Evolutionary conservation across 2,113 vertebrate species (phyloP), one percentile per base, ranked within the genome.

Genomic region (Gallinago paraguaiae): DNA sequence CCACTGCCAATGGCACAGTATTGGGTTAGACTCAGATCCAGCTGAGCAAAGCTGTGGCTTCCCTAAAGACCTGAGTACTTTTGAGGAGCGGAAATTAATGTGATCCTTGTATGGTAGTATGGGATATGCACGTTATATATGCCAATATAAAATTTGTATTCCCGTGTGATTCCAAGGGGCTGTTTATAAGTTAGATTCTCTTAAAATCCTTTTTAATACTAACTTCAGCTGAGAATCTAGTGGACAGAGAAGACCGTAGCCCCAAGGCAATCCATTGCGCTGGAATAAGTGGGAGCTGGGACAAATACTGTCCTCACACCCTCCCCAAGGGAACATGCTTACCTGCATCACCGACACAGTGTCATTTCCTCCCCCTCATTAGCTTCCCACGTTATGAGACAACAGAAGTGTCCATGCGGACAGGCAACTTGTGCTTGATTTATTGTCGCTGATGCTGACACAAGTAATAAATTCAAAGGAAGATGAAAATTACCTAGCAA

Each of bases 401-500:
- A 93, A 92, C 57, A 95, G 86, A 82, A 92, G n/a, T 71, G 83
- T 80, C 78, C 64, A 57, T 60, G 72, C 14, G 0, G 79, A 93
- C 70, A 86, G 60, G 63, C 78, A 93, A 37, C 85, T 92, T 95
- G 71, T 94, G 71, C 74, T 92, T 97, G 93, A 95, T 96, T 97
- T 96, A 90, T 97, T 94, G 90, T 95, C 11, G 1, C 78, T 92
- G 80, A 93, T 96, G 67, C 91, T 96, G 89, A 96, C 87, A 96
- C 50, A 95, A 95, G 50, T 96, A 96, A 97, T 95, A 96, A 94
- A 97, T 97, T 95, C 95, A 96, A 96, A 93, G 75, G 60, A 96
- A 84, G 77, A 96, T 90, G 97, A 97, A 98, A 97, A 96, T 94
- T 90, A 87, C 84, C 95, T 92, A 86, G 78, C 82, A 93, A 97